These are phyloP conservation scores for Zophobas morio DNA, from an alignment of 1,140 invertebrate genomes.

Conservation along the genomic window DNA sequence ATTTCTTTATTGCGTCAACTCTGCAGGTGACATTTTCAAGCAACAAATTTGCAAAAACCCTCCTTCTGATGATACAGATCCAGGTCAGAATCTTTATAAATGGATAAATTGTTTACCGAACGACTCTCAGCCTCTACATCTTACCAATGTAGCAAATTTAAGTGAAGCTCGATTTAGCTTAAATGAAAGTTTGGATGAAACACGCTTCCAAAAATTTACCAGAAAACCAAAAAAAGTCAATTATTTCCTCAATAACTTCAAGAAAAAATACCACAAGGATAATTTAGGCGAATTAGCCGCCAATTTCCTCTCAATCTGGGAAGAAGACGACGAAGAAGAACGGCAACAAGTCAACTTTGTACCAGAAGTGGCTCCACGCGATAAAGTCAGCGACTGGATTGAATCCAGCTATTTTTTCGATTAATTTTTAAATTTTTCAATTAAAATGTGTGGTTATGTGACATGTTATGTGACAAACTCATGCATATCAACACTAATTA, in stretches of 20 bases:
- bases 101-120: slow-evolving; percentile 24
- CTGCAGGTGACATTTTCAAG: slow-evolving; percentile 19
- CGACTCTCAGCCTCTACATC: background rate
- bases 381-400: slow-evolving; percentile 36
- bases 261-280: background rate
- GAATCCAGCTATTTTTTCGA: slow-evolving; percentile 32
- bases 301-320: slow-evolving; percentile 26
- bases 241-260: slow-evolving; percentile 26
- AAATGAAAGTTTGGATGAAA: slow-evolving; percentile 4
- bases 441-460: too few species aligned
- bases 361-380: slow-evolving; percentile 23
- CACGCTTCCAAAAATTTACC: background rate
- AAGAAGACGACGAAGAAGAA: slow-evolving; percentile 28
- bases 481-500: too few species aligned
- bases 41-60: slow-evolving; percentile 5
- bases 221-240: background rate
- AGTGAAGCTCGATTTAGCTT: slow-evolving; percentile 4
- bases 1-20: slow-evolving; percentile 14
- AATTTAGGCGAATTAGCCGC: slow-evolving; percentile 6
- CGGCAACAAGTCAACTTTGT: slow-evolving; percentile 2
- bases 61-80: background rate
- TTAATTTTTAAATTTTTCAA: background rate
- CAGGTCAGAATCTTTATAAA: background rate
- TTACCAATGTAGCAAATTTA: slow-evolving; percentile 29
- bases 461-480: too few species aligned